Evolutionary conservation across 2,888 invertebrate genomes (phyloP).

Genomic region (Cheilosia urbana): DNA sequence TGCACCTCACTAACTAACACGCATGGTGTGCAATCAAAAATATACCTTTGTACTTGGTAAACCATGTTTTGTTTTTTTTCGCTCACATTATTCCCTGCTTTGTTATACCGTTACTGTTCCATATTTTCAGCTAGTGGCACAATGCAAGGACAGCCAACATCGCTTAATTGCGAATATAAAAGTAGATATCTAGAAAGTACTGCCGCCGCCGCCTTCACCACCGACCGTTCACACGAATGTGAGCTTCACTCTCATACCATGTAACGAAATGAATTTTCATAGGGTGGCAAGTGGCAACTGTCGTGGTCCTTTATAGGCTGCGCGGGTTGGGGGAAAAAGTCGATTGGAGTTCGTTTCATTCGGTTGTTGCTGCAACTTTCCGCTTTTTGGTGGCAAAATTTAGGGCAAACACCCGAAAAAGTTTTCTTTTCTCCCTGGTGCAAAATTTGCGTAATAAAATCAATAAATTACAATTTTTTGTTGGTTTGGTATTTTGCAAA

Average conservation of each 20-base stretch:
- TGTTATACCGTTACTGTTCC: constrained; percentile 58
- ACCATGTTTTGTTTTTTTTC: constrained; percentile 37
- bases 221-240: constrained; percentile 26
- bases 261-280: constrained; percentile 52
- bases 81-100: constrained; percentile 15
- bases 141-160: constrained; percentile 70
- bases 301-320: background rate
- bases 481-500: constrained; percentile 36
- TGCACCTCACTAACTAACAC: constrained; percentile 63
- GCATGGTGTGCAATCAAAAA: constrained; percentile 73
- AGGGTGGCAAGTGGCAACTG: constrained; percentile 15
- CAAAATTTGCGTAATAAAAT: constrained; percentile 71
- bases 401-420: constrained; percentile 67
- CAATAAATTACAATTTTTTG: constrained; percentile 57
- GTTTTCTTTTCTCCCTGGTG: constrained; percentile 27
- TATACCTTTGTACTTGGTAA: constrained; percentile 59
- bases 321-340: constrained; percentile 21
- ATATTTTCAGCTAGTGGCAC: constrained; percentile 56
- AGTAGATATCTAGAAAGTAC: constrained; percentile 56
- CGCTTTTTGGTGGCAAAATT: constrained; percentile 59
- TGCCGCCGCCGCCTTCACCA: too few relatives aligned
- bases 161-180: constrained; percentile 72
- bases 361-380: constrained; percentile 59
- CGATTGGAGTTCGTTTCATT: constrained; percentile 51
- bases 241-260: constrained; percentile 33